A percentile compares a stretch with the other conserved stretches of the same genome.
phyloP scores from a whole-genome alignment of 2,797 vertebrate species.

The Clarias laeviceps region DNA sequence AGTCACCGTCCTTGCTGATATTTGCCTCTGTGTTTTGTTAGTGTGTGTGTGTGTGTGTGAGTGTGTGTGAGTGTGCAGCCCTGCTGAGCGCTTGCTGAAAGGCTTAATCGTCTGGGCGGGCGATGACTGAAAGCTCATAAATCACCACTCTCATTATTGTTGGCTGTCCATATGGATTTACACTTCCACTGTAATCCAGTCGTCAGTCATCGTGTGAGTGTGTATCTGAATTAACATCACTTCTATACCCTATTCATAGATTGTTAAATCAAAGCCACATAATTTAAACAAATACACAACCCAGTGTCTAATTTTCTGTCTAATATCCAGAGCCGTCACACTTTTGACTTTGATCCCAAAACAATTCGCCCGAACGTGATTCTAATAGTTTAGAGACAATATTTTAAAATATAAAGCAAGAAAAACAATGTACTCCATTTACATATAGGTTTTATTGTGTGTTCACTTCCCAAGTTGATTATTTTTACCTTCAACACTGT shows the following conservation, averaged over 20 bases:
- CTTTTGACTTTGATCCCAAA: background rate
- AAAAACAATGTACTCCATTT: background rate
- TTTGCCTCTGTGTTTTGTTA: conserved; percentile 23
- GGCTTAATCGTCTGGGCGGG: conserved; percentile 43
- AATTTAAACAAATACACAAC: background rate
- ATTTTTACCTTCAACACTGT: background rate
- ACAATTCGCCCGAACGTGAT: background rate
- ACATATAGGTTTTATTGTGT: background rate
- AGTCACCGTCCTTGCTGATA: background rate
- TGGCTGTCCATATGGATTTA: conserved; percentile 31
- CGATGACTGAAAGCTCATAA: conserved; percentile 49
- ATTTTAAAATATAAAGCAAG: background rate
- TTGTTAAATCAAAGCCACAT: background rate
- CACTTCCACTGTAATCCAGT: conserved; percentile 41
- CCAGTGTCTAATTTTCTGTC: background rate
- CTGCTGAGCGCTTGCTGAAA: conserved; percentile 27
- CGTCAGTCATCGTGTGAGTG: conserved; percentile 38
- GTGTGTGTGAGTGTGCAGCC: conserved; percentile 26
- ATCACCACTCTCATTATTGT: conserved; percentile 53
- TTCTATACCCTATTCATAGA: background rate
- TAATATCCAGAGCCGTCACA: background rate
- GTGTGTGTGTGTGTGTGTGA: conserved; percentile 12
- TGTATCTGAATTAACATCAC: conserved; percentile 1
- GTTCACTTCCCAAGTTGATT: background rate
- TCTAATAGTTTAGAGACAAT: background rate